These are phyloP conservation scores for Drosophila baimaii DNA, from an alignment of 1,140 invertebrate genomes.

Conservation along the genomic window DNA sequence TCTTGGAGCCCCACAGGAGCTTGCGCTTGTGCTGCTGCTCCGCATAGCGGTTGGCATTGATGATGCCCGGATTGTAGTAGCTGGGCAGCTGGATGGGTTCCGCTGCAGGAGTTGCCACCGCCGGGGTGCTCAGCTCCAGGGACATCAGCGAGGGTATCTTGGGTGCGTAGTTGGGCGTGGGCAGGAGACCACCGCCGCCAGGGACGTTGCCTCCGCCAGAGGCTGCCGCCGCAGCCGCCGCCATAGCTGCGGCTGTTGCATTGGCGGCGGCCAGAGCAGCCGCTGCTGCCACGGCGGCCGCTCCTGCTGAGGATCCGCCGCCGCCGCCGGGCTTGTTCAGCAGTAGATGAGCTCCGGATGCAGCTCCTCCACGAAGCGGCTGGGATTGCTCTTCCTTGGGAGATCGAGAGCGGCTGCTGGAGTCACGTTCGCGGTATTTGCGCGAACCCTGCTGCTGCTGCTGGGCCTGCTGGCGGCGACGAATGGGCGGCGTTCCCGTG, in stretches of 20 bases:
- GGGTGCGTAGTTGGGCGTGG: constrained; percentile 65
- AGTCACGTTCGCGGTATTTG: constrained; percentile 60
- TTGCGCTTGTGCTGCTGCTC: constrained; percentile 94
- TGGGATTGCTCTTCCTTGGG: constrained; percentile 33
- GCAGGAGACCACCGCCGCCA: constrained; percentile 49
- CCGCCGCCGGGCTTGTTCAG: not conserved
- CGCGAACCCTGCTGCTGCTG: constrained; percentile 33
- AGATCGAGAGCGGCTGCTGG: constrained; percentile 63
- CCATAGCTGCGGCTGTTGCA: constrained; percentile 23
- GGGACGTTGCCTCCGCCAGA: not conserved
- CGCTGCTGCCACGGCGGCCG: constrained; percentile 24
- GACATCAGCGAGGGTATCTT: constrained; percentile 77
- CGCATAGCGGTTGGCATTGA: constrained; percentile 92
- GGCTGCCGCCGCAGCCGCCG: not conserved
- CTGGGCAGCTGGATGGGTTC: constrained; percentile 85
- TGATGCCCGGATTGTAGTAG: constrained; percentile 93
- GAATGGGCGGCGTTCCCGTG: constrained; percentile 30
- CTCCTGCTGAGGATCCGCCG: constrained; percentile 3
- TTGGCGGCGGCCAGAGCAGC: constrained; percentile 27
- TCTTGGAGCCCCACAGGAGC: constrained; percentile 93
- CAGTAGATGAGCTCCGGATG: constrained; percentile 11
- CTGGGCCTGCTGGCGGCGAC: constrained; percentile 25
- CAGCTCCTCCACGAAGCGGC: not conserved
- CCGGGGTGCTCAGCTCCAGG: constrained; percentile 51
- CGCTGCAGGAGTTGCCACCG: constrained; percentile 14